phyloP scores from a whole-genome alignment of 2,113 vertebrate genomes.

The Lichenostomus cassidix region DNA sequence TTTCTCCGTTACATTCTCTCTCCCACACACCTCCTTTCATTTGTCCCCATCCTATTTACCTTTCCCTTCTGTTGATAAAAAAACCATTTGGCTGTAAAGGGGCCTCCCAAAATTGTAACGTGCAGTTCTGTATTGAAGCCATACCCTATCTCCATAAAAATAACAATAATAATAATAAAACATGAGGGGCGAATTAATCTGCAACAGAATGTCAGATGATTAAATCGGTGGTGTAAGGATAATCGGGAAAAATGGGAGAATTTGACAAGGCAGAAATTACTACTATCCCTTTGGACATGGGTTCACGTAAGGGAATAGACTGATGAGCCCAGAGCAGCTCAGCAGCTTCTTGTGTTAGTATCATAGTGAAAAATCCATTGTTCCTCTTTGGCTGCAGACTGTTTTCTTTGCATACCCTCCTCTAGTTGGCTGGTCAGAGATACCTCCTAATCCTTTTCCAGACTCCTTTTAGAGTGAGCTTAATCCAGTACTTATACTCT shows the following conservation, averaged over 20 bases:
- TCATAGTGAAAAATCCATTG: background rate
- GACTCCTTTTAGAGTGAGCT: background rate
- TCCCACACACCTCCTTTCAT: background rate
- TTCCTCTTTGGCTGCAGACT: background rate
- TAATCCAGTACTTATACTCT: background rate
- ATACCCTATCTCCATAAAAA: background rate
- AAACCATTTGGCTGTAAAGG: background rate
- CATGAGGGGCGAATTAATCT: background rate
- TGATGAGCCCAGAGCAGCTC: background rate
- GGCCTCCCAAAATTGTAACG: background rate
- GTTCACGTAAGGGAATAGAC: constrained; percentile 17
- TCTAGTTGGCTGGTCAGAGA: background rate
- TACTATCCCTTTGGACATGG: background rate
- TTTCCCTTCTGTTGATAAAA: background rate
- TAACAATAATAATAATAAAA: background rate
- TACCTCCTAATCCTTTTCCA: background rate
- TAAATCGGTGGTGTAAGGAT: constrained; percentile 28
- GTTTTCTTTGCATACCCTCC: background rate
- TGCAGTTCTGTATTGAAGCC: background rate
- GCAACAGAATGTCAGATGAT: constrained; percentile 16
- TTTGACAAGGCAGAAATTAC: constrained; percentile 47
- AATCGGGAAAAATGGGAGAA: constrained; percentile 28
- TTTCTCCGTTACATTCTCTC: background rate
- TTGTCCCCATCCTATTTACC: background rate
- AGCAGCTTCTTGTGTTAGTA: background rate